phyloP scores from a whole-genome alignment of 2,113 vertebrate species.

The Rynchops niger region DNA sequence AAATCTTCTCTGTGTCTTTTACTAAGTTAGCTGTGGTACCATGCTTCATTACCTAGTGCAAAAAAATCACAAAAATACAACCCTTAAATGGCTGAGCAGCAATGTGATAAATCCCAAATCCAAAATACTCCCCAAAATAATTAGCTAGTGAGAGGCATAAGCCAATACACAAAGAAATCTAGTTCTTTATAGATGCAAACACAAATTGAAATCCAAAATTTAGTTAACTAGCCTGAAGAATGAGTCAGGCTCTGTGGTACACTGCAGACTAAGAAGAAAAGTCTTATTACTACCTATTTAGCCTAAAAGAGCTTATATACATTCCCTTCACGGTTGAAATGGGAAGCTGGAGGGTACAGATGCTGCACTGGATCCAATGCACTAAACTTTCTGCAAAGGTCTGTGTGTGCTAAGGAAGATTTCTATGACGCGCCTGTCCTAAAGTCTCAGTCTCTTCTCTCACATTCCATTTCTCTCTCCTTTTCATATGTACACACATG shows the following conservation, averaged over 20 bases:
- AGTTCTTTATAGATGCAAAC: background rate
- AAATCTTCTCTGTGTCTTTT: background rate
- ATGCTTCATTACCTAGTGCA: background rate
- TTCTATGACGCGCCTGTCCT: background rate
- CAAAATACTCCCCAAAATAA: background rate
- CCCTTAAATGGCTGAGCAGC: background rate
- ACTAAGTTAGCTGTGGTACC: background rate
- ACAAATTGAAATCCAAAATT: background rate
- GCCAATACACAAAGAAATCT: background rate
- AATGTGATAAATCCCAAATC: slow-evolving; percentile 4
- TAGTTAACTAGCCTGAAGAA: background rate
- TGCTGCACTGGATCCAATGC: background rate
- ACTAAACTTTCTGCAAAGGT: background rate
- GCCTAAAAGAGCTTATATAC: background rate
- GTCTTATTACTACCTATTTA: background rate
- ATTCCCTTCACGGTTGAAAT: background rate
- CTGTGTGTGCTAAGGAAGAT: background rate
- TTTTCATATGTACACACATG: background rate
- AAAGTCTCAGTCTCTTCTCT: background rate
- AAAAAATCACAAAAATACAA: background rate
- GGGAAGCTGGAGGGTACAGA: background rate
- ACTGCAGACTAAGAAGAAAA: background rate
- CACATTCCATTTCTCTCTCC: background rate
- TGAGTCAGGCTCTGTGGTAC: background rate
- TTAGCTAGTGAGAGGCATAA: background rate